Base-by-base conservation (phyloP, 1,140 invertebrate species). In the Amphibalanus amphitrite region DNA sequence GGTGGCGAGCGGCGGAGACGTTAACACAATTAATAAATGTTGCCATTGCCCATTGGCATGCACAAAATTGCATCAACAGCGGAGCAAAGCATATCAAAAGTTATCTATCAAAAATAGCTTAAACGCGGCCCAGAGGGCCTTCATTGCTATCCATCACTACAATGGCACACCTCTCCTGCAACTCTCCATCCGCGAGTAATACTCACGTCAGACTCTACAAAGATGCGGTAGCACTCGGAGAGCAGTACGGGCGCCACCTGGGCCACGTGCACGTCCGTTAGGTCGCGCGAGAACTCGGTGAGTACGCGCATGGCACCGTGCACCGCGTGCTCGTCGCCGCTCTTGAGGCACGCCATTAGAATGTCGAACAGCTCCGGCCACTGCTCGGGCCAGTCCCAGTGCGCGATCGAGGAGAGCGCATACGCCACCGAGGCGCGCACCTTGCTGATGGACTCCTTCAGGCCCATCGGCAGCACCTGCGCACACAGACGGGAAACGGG, bases 221-320 rank as follows among this genome's bases (percentile, higher is more conserved):
- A 88, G 70, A 90, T 89, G 75, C 87, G 83, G 76, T 87, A 88
- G 82, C 90, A 88, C 80, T 90, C 88, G 71, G 88, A 87, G 20
- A 91, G 81, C 70, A 91, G 87, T 15, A 90, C 82, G 15, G 89
- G 88, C 25, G 88, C 88, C 65, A 91, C 84, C 76, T 87, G 84
- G 28, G 85, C 84, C 72, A 91, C 85, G 77, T 90, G 88, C 25
- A 79, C 82, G 75, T 90, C 89, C 15, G 84, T 85, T 1, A 89
- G 80, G 79, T 91, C 89, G 72, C 87, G 83, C 10, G 84, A 84
- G 73, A 90, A 88, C 79, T 91, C 89, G 73, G 85, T 85, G 29
- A 91, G 79, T 29, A 90, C 89, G 78, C 89, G 82, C 88, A 91
- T 90, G 15, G 89, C 86, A 67, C 89, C 89, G 80, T 90, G 87